These are phyloP conservation scores for Mnemiopsis leidyi DNA, from an alignment of 37 sponge, comb jelly and placozoan species.

Conservation along the genomic window DNA sequence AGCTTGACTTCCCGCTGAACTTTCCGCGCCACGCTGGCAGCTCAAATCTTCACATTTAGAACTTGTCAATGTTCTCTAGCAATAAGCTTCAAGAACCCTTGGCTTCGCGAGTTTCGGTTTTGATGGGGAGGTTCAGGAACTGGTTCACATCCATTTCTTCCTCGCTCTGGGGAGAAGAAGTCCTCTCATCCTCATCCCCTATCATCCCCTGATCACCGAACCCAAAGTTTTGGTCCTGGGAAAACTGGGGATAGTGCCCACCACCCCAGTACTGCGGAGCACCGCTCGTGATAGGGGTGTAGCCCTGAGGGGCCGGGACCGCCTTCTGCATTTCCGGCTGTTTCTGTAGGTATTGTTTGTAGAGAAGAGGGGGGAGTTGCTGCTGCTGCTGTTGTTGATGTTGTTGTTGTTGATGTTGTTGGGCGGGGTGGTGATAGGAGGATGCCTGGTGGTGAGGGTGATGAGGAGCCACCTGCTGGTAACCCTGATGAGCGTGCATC, in stretches of 20 bases:
- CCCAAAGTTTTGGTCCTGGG: background rate
- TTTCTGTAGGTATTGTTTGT: slow-evolving; percentile 41
- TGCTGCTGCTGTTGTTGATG: background rate
- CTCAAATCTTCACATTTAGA: too few species aligned
- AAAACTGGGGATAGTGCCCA: background rate
- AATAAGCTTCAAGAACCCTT: background rate
- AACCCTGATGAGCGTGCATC: background rate
- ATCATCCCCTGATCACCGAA: background rate
- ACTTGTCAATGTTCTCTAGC: too few species aligned
- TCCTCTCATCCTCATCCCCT: background rate
- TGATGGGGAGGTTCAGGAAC: slow-evolving; percentile 42
- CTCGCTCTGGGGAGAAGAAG: slow-evolving; percentile 1
- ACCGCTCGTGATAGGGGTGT: background rate
- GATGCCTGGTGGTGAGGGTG: background rate
- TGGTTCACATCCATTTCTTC: slow-evolving; percentile 47
- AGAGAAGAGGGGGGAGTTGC: background rate
- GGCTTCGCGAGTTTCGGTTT: background rate
- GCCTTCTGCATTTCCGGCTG: background rate
- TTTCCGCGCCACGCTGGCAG: too few species aligned
- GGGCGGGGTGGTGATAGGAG: background rate
- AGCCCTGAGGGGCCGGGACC: background rate
- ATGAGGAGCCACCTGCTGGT: background rate
- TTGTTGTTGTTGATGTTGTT: background rate
- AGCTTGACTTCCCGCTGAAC: too few species aligned
- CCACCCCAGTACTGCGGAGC: background rate